Evolutionary conservation across 2,888 invertebrate genomes (phyloP), one percentile per base, ranked within the genome.

Genomic region (Meandrusa payeni): DNA sequence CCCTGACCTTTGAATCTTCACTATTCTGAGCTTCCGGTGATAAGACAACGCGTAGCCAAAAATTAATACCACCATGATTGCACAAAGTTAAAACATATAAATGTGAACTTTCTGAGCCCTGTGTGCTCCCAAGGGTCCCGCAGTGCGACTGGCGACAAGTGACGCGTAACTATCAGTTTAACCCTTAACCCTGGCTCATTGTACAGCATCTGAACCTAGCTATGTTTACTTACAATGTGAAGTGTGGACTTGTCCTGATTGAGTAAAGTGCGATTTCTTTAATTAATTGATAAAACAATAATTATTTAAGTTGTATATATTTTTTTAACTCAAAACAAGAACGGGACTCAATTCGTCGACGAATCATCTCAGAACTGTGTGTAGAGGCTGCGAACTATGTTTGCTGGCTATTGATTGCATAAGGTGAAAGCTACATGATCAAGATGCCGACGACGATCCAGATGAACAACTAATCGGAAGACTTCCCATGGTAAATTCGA

Each of bases 1-100:
- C 9, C 15, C 36, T 32, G 26, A 43, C 43, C 38, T 45, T 23
- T 39, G 44, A 12, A 45, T 23, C 15, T 39, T 45, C n/a, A 34
- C 12, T 29, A 45, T 28, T 45, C 33, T 23, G 10, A 39, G 32
- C 22, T 7, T 45, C 5, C 33, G 13, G 17, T 32, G 10, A 17
- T 33, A 39, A 12, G 13, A 39, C 9, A 40, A 23, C 10, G 23
- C 28, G 11, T 45, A 39, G 5, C 39, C 44, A 11, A 45, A 43
- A 15, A 39, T 10, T 7, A 40, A 34, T 17, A 45, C 10, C 27
- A 45, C 43, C 43, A 43, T 43, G 0, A 12, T 33, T 19, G 6
- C 26, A 33, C 26, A 12, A 33, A n/a, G n/a, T 3, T 36, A 5
- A 2, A 10, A 27, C 12, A 12, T 12, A 19, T 23, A 4, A 17